Evolutionary conservation across 2,113 vertebrate species (phyloP).

Genomic region (Chaetodon auriga): DNA sequence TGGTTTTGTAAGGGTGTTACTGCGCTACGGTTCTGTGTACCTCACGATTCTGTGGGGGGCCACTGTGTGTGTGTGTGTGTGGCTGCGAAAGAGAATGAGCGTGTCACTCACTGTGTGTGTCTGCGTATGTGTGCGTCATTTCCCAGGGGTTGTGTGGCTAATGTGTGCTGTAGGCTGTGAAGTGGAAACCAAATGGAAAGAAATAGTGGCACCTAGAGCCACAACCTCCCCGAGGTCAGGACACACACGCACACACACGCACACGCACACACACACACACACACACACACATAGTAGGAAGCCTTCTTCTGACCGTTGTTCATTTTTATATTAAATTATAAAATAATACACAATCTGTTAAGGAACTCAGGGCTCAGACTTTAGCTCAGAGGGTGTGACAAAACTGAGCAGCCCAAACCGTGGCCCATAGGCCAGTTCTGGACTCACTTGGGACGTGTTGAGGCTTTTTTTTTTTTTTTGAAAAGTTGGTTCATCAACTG

Average conservation of each 20-base stretch:
- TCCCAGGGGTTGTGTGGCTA: constrained; percentile 67
- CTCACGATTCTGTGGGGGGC: constrained; percentile 4
- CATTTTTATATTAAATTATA: background rate
- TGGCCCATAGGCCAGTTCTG: background rate
- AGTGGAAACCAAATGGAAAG: constrained; percentile 72
- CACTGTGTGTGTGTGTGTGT: background rate
- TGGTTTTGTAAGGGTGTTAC: constrained; percentile 21
- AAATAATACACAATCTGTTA: constrained; percentile 21
- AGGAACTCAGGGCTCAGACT: background rate
- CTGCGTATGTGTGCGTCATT: constrained; percentile 2
- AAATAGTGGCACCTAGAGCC: constrained; percentile 63
- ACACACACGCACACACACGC: constrained; percentile 5
- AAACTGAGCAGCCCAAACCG: constrained; percentile 8
- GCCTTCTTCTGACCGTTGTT: background rate
- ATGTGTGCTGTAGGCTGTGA: constrained; percentile 77
- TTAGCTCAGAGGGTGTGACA: background rate
- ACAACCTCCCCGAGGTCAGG: constrained; percentile 59
- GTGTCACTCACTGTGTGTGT: constrained; percentile 11
- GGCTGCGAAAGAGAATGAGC: background rate
- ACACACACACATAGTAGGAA: background rate
- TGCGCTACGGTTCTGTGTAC: constrained; percentile 23
- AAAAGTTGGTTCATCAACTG: background rate
- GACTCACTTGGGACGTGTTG: background rate
- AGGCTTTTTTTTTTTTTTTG: background rate
- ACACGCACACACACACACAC: background rate